These are phyloP conservation scores for Leistus spinibarbis DNA, from an alignment of 2,888 invertebrate species.

Conservation along the genomic window DNA sequence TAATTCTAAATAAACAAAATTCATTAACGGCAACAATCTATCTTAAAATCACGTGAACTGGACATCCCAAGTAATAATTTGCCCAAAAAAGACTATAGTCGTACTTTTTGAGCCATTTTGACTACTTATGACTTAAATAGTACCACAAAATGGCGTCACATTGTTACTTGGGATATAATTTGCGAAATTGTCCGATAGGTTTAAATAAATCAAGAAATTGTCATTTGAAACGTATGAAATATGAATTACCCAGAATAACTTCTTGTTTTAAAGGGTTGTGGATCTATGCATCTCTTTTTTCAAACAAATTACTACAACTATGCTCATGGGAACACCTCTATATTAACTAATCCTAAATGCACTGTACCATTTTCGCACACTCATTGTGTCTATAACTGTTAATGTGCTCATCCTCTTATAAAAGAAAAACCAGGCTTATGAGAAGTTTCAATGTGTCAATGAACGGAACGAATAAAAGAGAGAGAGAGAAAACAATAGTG, in stretches of 20 bases:
- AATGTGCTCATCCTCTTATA: slow-evolving; percentile 32
- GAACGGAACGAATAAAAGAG: slow-evolving; percentile 22
- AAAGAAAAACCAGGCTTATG: slow-evolving; percentile 32
- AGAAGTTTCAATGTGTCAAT: slow-evolving; percentile 38
- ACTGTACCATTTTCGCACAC: slow-evolving; percentile 37
- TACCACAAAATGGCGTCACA: no score
- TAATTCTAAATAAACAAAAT: no score
- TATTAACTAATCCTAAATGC: slow-evolving; percentile 10
- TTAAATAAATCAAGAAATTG: background rate
- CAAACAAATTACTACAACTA: slow-evolving; percentile 13
- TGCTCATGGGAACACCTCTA: slow-evolving; percentile 39
- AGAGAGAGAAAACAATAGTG: slow-evolving; percentile 28
- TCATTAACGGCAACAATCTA: no score
- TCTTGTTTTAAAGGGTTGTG: background rate
- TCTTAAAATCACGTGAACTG: no score
- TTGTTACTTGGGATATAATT: background rate
- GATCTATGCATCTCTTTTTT: background rate
- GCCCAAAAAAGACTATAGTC: no score
- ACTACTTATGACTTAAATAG: no score
- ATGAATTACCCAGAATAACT: background rate
- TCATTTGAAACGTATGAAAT: background rate
- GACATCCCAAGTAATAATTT: no score
- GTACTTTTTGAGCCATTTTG: no score
- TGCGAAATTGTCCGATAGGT: background rate
- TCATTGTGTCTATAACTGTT: slow-evolving; percentile 33